Conservation (phyloP, 92 coral and sea anemone species). For the Plumapathes pennacea region DNA sequence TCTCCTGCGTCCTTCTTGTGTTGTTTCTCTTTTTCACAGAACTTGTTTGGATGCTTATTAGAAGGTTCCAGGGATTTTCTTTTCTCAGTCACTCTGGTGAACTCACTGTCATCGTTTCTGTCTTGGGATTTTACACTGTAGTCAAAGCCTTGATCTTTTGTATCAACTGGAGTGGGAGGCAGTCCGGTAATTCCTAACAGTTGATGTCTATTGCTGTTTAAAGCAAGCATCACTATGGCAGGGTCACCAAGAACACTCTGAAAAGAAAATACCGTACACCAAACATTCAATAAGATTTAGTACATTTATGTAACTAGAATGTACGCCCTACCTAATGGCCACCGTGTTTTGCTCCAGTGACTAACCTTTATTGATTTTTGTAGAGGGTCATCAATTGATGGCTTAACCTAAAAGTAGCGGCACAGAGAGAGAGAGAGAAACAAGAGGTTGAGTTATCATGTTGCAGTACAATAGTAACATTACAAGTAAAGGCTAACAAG, state of each 20-base stretch:
- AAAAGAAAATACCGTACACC: neutral
- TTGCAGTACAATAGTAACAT: too few species aligned
- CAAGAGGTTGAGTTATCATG: too few species aligned
- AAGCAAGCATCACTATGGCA: constrained; percentile 44
- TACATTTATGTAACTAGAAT: too few species aligned
- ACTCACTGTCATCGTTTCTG: constrained; percentile 4
- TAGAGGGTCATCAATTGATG: constrained; percentile 37
- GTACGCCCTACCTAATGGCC: too few species aligned
- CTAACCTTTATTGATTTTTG: constrained; percentile 52
- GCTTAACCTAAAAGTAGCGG: constrained; percentile 35
- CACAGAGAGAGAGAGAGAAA: too few species aligned
- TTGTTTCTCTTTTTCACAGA: neutral
- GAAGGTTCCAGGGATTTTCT: constrained; percentile 1
- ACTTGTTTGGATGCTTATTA: neutral
- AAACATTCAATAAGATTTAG: too few species aligned
- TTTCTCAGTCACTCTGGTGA: neutral
- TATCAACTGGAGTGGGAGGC: constrained; percentile 85
- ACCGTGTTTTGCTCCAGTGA: too few species aligned
- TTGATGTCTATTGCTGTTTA: constrained; percentile 48
- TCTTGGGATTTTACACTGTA: constrained; percentile 18
- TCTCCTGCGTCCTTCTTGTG: constrained; percentile 3
- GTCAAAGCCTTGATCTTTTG: constrained; percentile 35
- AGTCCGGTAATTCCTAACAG: constrained; percentile 66
- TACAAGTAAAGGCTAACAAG: too few species aligned
- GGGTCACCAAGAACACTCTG: constrained; percentile 71